These are phyloP conservation scores for Oncorhynchus clarkii DNA, from an alignment of 2,113 vertebrate genomes.

Conservation along the genomic window DNA sequence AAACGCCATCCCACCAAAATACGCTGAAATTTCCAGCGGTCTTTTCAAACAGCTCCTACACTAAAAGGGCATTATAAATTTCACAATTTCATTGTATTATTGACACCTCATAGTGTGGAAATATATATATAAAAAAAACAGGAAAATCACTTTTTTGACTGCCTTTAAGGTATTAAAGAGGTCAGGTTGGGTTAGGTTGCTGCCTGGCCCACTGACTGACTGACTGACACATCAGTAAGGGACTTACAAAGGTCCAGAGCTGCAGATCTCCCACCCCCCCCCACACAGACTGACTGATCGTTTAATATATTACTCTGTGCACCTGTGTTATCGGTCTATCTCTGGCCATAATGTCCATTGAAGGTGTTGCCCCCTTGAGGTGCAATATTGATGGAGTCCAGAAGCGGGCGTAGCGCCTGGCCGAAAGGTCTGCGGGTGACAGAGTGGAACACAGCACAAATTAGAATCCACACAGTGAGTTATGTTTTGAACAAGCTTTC, in stretches of 20 bases:
- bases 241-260: slow-evolving; percentile 12
- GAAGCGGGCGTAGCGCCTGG: slow-evolving; percentile 86
- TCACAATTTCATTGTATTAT: too few species aligned
- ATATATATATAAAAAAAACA: too few species aligned
- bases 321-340: slow-evolving; percentile 69
- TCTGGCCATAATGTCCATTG: slow-evolving; percentile 81
- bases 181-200: background rate
- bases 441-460: slow-evolving; percentile 19
- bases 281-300: background rate
- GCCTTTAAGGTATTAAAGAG: background rate
- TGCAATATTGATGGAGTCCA: slow-evolving; percentile 85
- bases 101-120: too few species aligned
- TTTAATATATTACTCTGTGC: slow-evolving; percentile 12
- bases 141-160: too few species aligned
- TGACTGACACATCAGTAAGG: background rate
- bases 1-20: too few species aligned
- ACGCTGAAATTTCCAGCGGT: too few species aligned
- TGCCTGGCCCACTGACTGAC: slow-evolving; percentile 5
- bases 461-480: background rate
- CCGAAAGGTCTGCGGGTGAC: slow-evolving; percentile 84
- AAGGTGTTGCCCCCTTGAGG: slow-evolving; percentile 82
- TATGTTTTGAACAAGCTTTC: too few species aligned
- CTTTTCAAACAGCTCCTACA: too few species aligned
- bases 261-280: slow-evolving; percentile 16
- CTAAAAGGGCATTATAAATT: too few species aligned